These are phyloP conservation scores for Scaptomyza pallida DNA, from an alignment of 1,140 invertebrate species.

Conservation along the genomic window DNA sequence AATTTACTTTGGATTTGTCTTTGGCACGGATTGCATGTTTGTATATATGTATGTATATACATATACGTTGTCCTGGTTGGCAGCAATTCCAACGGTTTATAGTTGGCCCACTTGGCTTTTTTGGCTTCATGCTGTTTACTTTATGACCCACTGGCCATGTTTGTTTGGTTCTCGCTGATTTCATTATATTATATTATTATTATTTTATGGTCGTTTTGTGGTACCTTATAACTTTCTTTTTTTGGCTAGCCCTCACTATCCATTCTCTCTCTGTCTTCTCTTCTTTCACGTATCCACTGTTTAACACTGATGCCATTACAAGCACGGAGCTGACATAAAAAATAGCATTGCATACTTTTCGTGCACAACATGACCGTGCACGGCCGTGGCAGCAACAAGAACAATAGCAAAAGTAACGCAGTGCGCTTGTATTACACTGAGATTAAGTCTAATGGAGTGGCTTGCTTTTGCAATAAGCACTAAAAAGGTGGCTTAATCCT, in stretches of 20 bases:
- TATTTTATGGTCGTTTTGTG: constrained; percentile 64
- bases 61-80: neutral
- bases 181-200: constrained; percentile 72
- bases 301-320: constrained; percentile 4
- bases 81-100: neutral
- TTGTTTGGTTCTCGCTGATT: constrained; percentile 61
- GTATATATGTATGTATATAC: neutral
- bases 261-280: neutral
- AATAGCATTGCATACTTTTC: constrained; percentile 58
- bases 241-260: constrained; percentile 3
- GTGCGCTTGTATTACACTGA: constrained; percentile 38
- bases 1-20: constrained; percentile 32
- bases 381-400: constrained; percentile 24
- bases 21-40: neutral
- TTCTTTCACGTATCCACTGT: neutral
- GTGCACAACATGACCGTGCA: constrained; percentile 18
- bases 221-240: constrained; percentile 32
- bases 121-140: constrained; percentile 56
- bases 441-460: constrained; percentile 72
- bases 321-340: constrained; percentile 41
- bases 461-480: constrained; percentile 32
- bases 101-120: constrained; percentile 8
- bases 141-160: constrained; percentile 52
- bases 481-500: constrained; percentile 41
- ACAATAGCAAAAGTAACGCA: constrained; percentile 8